Evolutionary conservation across 2,888 invertebrate species (phyloP), one percentile per base, ranked within the genome.

Genomic region (Crematogaster levior): DNA sequence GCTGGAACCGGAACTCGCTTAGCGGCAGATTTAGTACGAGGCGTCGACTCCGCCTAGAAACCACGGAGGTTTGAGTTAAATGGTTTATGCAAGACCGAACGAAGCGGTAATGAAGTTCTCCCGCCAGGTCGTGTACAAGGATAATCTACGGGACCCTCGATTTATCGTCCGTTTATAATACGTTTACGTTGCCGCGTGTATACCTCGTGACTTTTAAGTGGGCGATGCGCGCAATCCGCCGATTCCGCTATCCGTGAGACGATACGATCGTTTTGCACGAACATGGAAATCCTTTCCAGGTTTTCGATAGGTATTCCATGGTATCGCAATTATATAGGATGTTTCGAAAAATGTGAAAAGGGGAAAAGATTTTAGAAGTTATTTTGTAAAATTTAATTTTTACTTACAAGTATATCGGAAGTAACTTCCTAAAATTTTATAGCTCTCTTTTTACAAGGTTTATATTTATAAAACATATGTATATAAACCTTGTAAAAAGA

Each of bases 41-140:
- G 92, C 91, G 92, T 91, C 90, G 91, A 90, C 92, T 92, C 92
- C 92, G 92, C 93, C 92, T 93, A 90, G 93, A 93, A 93, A 92
- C 93, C 93, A 92, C 93, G 92, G 92, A 93, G 89, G 93, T 93
- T 93, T 92, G 92, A 93, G 94, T 93, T 94, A 94, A 94, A 94
- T 94, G 94, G 94, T 93, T 94, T 94, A 94, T 92, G 94, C 94
- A 94, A 94, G 93, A 93, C 92, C 93, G 94, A 93, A 92, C 92
- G 92, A 91, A 91, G 91, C 92, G 92, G 93, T 94, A 94, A 94
- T 94, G 93, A 94, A 94, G 93, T 94, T 93, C 93, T 92, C 92
- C 91, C 90, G 89, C 90, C 82, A 72, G 63, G 60, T 81, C 84
- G 86, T 88, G 88, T 89, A 88, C 88, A 85, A 84, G 92, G 91